These are phyloP conservation scores for Hyperoplus lanceolatus DNA, from an alignment of 2,797 vertebrate genomes.

Conservation along the genomic window DNA sequence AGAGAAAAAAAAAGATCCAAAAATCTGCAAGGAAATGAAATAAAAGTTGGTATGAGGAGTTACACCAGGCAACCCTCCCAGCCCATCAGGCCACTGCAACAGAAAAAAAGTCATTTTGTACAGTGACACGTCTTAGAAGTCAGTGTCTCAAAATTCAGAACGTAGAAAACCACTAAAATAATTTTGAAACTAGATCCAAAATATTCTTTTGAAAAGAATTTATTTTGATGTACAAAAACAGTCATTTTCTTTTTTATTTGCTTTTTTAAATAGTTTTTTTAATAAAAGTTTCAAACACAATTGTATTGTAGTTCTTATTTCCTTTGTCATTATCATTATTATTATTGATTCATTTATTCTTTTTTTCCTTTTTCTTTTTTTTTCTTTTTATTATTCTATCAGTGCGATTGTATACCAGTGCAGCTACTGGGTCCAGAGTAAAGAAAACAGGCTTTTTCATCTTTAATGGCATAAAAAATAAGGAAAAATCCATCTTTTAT, in stretches of 20 bases:
- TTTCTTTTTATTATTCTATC: constrained; percentile 82
- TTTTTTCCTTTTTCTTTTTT: constrained; percentile 32
- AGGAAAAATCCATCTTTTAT: constrained; percentile 96
- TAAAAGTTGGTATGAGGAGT: constrained; percentile 83
- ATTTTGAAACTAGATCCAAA: constrained; percentile 99
- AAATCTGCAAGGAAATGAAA: constrained; percentile 77
- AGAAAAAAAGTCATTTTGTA: constrained; percentile 89
- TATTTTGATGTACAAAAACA: constrained; percentile 99
- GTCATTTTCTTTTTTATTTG: constrained; percentile 88
- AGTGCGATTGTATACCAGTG: constrained; percentile 99
- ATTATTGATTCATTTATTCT: constrained; percentile 79
- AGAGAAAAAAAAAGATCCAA: constrained; percentile 69
- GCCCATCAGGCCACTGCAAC: constrained; percentile 88
- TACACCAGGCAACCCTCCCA: constrained; percentile 94
- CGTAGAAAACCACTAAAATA: constrained; percentile 99
- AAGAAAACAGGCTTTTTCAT: constrained; percentile 93
- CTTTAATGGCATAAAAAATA: constrained; percentile 93
- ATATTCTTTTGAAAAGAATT: constrained; percentile 96
- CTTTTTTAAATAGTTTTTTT: constrained; percentile 69
- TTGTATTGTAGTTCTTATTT: constrained; percentile 91
- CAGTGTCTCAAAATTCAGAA: constrained; percentile 86
- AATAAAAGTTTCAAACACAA: constrained; percentile 93
- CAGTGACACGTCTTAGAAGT: constrained; percentile 88
- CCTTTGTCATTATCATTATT: constrained; percentile 83
- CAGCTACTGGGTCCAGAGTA: constrained; percentile 99